phyloP scores from a whole-genome alignment of 2,797 vertebrate genomes.

The Craterocephalus amniculus region DNA sequence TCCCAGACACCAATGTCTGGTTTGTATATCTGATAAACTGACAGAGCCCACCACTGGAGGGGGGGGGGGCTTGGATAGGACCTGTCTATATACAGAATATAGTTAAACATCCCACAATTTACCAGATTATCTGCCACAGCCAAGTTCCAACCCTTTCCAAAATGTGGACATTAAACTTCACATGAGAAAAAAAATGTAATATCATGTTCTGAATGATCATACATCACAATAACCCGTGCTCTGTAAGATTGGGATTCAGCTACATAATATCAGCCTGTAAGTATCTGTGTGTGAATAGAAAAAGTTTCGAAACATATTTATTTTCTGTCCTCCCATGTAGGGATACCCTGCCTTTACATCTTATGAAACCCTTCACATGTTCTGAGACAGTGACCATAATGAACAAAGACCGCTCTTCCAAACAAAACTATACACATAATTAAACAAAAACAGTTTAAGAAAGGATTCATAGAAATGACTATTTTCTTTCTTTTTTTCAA shows the following conservation, averaged over 20 bases:
- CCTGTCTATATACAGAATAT: conserved; percentile 6
- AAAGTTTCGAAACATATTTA: background rate
- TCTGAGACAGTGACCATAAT: background rate
- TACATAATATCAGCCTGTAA: background rate
- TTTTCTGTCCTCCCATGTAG: background rate
- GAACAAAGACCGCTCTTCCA: background rate
- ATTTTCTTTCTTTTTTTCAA: too few species aligned
- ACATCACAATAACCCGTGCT: background rate
- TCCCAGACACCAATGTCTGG: conserved; percentile 47
- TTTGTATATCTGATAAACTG: conserved; percentile 45
- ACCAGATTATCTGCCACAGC: background rate
- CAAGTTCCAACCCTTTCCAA: background rate
- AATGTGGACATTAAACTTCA: background rate
- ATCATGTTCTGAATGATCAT: background rate
- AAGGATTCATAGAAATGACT: background rate
- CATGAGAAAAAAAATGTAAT: background rate
- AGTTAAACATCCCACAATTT: conserved; percentile 11
- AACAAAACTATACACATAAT: background rate
- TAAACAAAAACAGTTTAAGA: background rate
- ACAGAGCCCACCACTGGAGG: conserved; percentile 15
- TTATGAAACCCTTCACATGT: background rate
- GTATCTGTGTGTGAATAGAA: background rate
- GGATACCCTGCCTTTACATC: background rate
- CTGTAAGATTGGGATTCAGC: background rate
- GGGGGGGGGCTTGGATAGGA: conserved; percentile 23